A percentile compares a stretch with the other conserved stretches of the same genome.
Evolutionary conservation across 2,888 invertebrate genomes (phyloP).

Genomic region (Achlya flavicornis): DNA sequence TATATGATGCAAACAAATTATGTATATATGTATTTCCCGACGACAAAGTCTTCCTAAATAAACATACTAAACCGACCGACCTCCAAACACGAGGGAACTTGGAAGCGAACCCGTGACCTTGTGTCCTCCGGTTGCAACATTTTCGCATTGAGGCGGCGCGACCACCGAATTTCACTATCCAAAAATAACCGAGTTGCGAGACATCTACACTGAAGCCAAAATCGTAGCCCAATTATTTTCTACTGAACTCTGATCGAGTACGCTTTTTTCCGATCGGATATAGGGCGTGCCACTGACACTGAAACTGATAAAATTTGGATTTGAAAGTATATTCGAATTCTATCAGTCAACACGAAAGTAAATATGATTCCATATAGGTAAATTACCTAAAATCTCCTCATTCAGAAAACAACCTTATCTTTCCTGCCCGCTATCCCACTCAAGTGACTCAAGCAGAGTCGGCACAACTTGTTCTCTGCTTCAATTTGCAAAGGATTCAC

Average conservation of each 20-base stretch:
- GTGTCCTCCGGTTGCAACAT: constrained; percentile 37
- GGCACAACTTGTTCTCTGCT: no score
- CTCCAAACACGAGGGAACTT: constrained; percentile 12
- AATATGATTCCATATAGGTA: no score
- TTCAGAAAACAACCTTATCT: no score
- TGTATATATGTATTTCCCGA: no score
- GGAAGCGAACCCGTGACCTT: constrained; percentile 33
- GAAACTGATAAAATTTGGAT: no score
- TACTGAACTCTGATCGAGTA: constrained; percentile 11
- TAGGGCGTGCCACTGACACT: not conserved
- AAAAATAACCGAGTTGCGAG: constrained; percentile 47
- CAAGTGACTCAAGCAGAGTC: no score
- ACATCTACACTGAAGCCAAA: constrained; percentile 54
- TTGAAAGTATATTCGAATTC: no score
- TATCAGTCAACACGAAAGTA: no score
- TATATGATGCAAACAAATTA: no score
- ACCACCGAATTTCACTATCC: constrained; percentile 39
- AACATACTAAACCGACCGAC: not conserved
- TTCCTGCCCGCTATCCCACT: no score
- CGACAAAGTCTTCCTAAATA: constrained; percentile 6
- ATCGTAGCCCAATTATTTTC: constrained; percentile 50
- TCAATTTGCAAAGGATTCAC: no score
- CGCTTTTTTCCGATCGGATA: constrained; percentile 13
- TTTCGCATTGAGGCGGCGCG: constrained; percentile 30
- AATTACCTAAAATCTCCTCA: no score